Evolutionary conservation across 2,888 invertebrate genomes (phyloP), one percentile per base, ranked within the genome.

Genomic region (Conops quadrifasciatus): DNA sequence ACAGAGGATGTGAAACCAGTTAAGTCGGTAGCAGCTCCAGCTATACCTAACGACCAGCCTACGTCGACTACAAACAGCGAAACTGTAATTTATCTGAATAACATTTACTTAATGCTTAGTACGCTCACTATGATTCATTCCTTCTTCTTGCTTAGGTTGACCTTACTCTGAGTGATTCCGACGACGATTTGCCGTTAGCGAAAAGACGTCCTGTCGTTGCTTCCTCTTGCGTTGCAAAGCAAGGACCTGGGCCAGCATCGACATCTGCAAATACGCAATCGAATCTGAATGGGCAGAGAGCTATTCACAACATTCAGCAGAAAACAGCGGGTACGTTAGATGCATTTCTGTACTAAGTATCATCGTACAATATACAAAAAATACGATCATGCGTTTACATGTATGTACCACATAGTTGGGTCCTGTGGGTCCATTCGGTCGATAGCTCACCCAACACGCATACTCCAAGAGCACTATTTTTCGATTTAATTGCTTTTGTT

Each of bases 101-200:
- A 47, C 36, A 15, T 30, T 13, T 21, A 59, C 11, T 36, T 59
- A 49, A 19, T 56, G 56, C n/a, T n/a, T n/a, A n/a, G n/a, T n/a
- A n/a, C n/a, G n/a, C n/a, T 19, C n/a, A 1, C 64, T 45, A n/a
- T 62, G 49, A 11, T 59, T 21, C 47, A 43, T 19, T 56, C 13
- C 21, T 19, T 1, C n/a, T 36, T 58, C 28, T 56, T 24, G 71
- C 74, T 21, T 43, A 86, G 84, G 92, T 93, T 24, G 93, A 93
- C 85, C 87, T 93, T 75, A 93, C 93, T 0, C 75, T 89, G n/a
- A 92, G 92, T 1, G 92, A 92, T 85, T 92, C 92, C 0, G 92
- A 93, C 73, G 89, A 92, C 79, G 91, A 92, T 78, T 86, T 90
- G 80, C 90, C 91, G 16, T 88, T 91, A 74, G 84, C 84, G 24